A percentile compares a stretch with the other conserved stretches of the same genome.
Conservation (phyloP, 1,140 invertebrate species). For the Anastatus disparis region DNA sequence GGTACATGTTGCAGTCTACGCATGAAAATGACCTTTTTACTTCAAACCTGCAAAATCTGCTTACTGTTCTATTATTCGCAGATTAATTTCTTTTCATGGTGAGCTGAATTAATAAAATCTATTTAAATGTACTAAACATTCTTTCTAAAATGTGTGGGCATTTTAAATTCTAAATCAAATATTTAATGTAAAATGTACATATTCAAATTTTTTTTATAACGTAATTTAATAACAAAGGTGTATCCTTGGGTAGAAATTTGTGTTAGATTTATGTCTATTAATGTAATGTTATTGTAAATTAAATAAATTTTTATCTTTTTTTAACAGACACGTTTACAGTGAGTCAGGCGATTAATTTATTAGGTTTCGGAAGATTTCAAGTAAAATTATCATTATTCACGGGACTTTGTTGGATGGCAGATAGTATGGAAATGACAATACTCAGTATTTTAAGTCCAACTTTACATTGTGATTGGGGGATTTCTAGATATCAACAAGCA, state of each 20-base stretch:
- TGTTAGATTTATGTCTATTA: not conserved
- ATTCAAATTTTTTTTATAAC: not conserved
- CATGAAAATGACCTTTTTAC: slow-evolving; percentile 31
- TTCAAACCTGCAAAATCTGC: slow-evolving; percentile 25
- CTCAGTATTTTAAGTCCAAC: slow-evolving; percentile 92
- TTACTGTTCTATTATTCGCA: slow-evolving; percentile 32
- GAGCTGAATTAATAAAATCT: slow-evolving; percentile 30
- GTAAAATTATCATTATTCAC: slow-evolving; percentile 88
- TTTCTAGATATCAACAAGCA: slow-evolving; percentile 82
- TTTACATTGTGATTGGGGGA: slow-evolving; percentile 93
- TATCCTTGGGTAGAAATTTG: not conserved
- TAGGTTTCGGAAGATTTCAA: slow-evolving; percentile 97
- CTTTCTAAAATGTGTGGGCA: not conserved
- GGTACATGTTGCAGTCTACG: slow-evolving; percentile 6
- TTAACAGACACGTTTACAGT: slow-evolving; percentile 91
- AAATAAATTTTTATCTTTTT: slow-evolving; percentile 40
- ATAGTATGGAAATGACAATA: slow-evolving; percentile 99
- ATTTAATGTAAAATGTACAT: not conserved
- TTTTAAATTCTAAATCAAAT: not conserved
- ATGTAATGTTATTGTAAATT: not conserved
- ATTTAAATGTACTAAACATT: slow-evolving; percentile 11
- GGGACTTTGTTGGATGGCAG: slow-evolving; percentile 94
- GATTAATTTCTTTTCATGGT: slow-evolving; percentile 32
- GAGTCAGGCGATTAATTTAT: slow-evolving; percentile 92
- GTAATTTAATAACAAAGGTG: not conserved